Conservation (phyloP, 2,888 invertebrate species). For the Anthrax anthrax region DNA sequence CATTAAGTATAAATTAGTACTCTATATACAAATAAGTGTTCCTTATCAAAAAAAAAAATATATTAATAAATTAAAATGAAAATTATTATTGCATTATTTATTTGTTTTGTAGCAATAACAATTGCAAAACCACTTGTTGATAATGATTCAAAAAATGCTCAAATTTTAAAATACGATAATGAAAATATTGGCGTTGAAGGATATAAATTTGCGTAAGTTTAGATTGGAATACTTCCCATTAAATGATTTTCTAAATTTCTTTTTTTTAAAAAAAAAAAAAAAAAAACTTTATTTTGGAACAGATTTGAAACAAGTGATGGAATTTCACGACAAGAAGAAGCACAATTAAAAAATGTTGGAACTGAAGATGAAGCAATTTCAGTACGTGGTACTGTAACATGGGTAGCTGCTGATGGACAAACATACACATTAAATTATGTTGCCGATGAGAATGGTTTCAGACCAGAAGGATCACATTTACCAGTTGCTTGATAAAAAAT, state of each 20-base stretch:
- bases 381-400: slow-evolving; percentile 45
- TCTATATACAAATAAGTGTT: too few species aligned
- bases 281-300: too few species aligned
- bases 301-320: slow-evolving; percentile 54
- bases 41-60: too few species aligned
- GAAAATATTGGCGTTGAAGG: slow-evolving; percentile 45
- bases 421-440: slow-evolving; percentile 37
- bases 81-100: too few species aligned
- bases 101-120: neutral
- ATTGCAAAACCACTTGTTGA: neutral
- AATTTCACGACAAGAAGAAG: slow-evolving; percentile 44
- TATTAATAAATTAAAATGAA: too few species aligned
- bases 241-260: too few species aligned
- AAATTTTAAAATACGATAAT: slow-evolving; percentile 24
- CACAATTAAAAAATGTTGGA: slow-evolving; percentile 42
- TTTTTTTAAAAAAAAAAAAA: too few species aligned
- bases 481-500: slow-evolving; percentile 18
- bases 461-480: slow-evolving; percentile 33
- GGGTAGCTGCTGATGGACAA: slow-evolving; percentile 44
- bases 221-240: too few species aligned
- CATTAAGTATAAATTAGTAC: too few species aligned
- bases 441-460: slow-evolving; percentile 33
- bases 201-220: slow-evolving; percentile 41
- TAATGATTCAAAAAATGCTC: slow-evolving; percentile 16
- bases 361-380: slow-evolving; percentile 46